Conservation (phyloP, 92 coral and sea anemone genomes). For the Parazoanthus darwini region DNA sequence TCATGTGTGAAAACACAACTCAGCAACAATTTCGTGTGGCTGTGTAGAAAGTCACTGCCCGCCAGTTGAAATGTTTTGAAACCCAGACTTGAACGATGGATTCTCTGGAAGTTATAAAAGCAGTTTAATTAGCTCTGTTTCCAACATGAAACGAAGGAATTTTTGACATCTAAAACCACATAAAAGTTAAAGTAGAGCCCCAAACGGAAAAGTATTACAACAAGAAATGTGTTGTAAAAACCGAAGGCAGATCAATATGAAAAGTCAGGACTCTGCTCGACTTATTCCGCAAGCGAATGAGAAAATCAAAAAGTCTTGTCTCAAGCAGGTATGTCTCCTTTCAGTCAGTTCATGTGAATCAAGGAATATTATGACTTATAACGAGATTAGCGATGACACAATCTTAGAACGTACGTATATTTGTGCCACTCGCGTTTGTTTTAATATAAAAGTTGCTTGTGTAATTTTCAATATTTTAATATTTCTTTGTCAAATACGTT, state of each 20-base stretch:
- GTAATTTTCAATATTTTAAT: neutral
- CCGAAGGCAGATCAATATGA: conserved; percentile 35
- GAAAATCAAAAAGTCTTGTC: conserved; percentile 15
- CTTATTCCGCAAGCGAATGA: conserved; percentile 33
- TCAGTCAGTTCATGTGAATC: neutral
- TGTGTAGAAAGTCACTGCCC: neutral
- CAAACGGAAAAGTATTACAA: neutral
- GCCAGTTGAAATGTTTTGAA: neutral
- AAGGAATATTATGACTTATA: neutral
- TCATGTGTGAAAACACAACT: conserved; percentile 32
- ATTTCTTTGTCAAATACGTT: conserved; percentile 19
- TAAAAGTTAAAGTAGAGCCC: neutral
- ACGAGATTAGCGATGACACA: neutral
- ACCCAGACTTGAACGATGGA: neutral
- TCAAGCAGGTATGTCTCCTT: conserved; percentile 28
- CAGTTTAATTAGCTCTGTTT: neutral
- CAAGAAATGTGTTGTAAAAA: conserved; percentile 33
- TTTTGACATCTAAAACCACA: conserved; percentile 15
- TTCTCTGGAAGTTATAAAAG: neutral
- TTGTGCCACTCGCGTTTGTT: neutral
- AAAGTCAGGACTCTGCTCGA: conserved; percentile 28
- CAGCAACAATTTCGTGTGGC: conserved; percentile 6
- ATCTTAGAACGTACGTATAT: neutral
- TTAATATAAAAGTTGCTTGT: neutral
- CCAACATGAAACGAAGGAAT: neutral